Conservation (phyloP, 2,888 invertebrate species). For the Nematopogon swammerdamellus region DNA sequence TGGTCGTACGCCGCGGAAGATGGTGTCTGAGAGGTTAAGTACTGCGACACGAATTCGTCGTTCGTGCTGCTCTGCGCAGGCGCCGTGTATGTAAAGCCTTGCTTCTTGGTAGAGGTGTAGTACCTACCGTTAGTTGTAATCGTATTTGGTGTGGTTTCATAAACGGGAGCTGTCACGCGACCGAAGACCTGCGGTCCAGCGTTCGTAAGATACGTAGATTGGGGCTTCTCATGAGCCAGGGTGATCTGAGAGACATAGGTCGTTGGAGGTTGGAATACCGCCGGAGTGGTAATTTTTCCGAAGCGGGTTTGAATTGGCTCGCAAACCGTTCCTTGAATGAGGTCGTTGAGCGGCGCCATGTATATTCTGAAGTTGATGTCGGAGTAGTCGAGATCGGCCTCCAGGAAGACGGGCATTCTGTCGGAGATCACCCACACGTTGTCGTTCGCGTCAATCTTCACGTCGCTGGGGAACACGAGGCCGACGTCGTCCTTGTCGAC, state of each 20-base stretch:
- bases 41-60: background rate
- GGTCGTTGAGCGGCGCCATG: conserved; percentile 62
- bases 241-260: background rate
- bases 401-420: conserved; percentile 75
- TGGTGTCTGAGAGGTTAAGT: background rate
- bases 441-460: conserved; percentile 68
- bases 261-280: background rate
- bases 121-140: background rate
- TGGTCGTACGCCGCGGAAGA: background rate
- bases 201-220: background rate
- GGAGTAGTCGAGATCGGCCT: conserved; percentile 64
- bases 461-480: conserved; percentile 75
- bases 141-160: background rate
- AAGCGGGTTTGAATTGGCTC: conserved; percentile 29
- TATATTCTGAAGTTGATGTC: conserved; percentile 78
- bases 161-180: background rate
- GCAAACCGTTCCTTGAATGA: conserved; percentile 72
- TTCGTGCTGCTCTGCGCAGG: background rate
- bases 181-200: background rate
- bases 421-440: conserved; percentile 82
- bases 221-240: background rate
- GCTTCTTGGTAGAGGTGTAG: background rate
- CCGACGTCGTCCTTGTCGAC: conserved; percentile 73
- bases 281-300: background rate
- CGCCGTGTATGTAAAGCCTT: background rate